Percentiles rank a stretch among this genome's conserved stretches.
These are phyloP conservation scores for Pachyuromys duprasi DNA, from an alignment of 2,797 vertebrate species.

Conservation along the genomic window DNA sequence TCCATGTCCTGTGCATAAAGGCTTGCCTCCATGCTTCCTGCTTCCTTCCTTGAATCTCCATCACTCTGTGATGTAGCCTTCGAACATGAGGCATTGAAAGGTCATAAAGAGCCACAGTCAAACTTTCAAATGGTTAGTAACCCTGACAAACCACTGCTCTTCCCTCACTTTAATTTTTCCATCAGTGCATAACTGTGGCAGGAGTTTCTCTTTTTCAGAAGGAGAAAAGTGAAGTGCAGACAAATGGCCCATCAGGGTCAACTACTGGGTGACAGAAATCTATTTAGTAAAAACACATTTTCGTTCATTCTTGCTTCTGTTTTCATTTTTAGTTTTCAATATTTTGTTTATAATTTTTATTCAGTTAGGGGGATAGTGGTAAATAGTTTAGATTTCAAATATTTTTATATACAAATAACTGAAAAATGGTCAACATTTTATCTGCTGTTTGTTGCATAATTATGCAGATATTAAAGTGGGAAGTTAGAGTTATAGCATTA, in stretches of 20 bases:
- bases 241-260: not conserved
- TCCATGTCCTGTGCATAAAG: not conserved
- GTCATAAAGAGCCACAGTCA: not conserved
- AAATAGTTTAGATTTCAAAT: slow-evolving; percentile 43
- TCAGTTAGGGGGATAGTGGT: not conserved
- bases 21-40: not conserved
- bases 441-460: slow-evolving; percentile 45
- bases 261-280: not conserved
- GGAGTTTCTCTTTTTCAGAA: not conserved
- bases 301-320: not conserved
- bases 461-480: slow-evolving; percentile 44
- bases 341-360: slow-evolving; percentile 16
- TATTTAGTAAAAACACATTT: not conserved
- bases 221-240: not conserved
- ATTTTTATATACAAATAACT: not conserved
- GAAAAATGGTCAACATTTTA: not conserved
- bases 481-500: not conserved
- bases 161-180: not conserved
- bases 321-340: slow-evolving; percentile 37
- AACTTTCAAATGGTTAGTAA: not conserved
- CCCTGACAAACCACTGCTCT: not conserved
- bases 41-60: not conserved
- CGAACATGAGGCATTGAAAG: not conserved
- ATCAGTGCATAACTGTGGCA: not conserved
- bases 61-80: not conserved